Evolutionary conservation across 2,797 vertebrate genomes (phyloP), one percentile per base, ranked within the genome.

Genomic region (Macropus fuliginosus): DNA sequence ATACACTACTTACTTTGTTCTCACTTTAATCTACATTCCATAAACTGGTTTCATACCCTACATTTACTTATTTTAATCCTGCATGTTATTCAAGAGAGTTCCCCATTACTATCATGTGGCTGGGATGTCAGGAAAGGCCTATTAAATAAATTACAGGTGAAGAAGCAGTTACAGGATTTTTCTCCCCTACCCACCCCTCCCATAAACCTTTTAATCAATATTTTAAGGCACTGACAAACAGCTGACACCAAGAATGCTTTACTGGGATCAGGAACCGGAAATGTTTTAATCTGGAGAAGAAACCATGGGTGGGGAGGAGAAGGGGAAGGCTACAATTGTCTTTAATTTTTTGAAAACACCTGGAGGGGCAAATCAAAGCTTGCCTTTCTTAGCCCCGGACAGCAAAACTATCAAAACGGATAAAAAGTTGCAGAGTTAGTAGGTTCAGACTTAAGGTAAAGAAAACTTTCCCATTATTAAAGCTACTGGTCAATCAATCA

Each of bases 11-110:
- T 97, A 94, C 95, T 97, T 98, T 97, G 96, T 97, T 98, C 95
- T n/a, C 95, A 93, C 95, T 98, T 98, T 97, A 98, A 98, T 97
- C 94, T 97, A 96, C 55, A 94, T 95, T 97, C 95, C 92, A 97
- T 97, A 96, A 96, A 91, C 92, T 95, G 95, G 89, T 97, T 98
- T 98, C 92, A 92, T 89, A 96, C 24, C 93, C 95, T 93, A 96
- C 97, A 98, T 95, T 92, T 94, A 94, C 54, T 95, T 91, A 94
- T 93, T 95, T 97, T 97, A 96, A 98, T 98, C 94, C 94, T 91
- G 34, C 74, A 92, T 0, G 0, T 96, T 94, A 96, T 94, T 91
- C 96, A 93, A 97, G 74, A 91, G 94, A 98, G 90, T 46, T 1
- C 0, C 94, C 96, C 56, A 93, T 91, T 90, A 92, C 93, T 97